Evolutionary conservation across 1,140 invertebrate genomes (phyloP).

Genomic region (Zaprionus lachaisei): DNA sequence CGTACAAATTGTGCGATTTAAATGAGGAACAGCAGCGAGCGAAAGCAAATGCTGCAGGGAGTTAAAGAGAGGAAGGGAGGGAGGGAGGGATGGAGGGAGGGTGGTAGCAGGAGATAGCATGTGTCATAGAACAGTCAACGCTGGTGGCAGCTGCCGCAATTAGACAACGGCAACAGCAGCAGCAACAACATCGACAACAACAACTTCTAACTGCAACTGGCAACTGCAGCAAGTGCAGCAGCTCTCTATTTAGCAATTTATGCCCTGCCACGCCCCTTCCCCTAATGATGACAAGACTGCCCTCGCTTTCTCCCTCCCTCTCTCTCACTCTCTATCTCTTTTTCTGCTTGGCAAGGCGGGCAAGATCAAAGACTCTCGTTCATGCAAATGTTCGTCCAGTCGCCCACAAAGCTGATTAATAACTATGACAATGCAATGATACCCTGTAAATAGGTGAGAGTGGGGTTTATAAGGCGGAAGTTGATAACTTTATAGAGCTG

Average conservation of each 20-base stretch:
- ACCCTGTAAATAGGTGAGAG: background rate
- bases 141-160: slow-evolving; percentile 37
- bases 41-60: slow-evolving; percentile 5
- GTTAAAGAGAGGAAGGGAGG: background rate
- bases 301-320: background rate
- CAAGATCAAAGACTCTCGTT: slow-evolving; percentile 67
- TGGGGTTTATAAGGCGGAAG: background rate
- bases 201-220: slow-evolving; percentile 1
- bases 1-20: slow-evolving; percentile 75
- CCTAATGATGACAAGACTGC: slow-evolving; percentile 55
- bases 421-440: slow-evolving; percentile 69
- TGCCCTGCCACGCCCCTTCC: slow-evolving; percentile 23
- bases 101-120: background rate
- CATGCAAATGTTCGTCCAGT: slow-evolving; percentile 58
- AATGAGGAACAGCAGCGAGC: slow-evolving; percentile 62
- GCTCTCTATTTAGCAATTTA: background rate
- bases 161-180: slow-evolving; percentile 21
- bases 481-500: background rate
- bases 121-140: slow-evolving; percentile 23
- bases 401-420: slow-evolving; percentile 65
- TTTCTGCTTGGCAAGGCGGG: slow-evolving; percentile 38
- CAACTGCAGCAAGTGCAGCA: slow-evolving; percentile 7
- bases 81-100: background rate
- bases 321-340: background rate
- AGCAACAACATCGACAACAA: background rate